A percentile compares a stretch with the other conserved stretches of the same genome.
Evolutionary conservation across 2,888 invertebrate species (phyloP).

Genomic region (Tillus elongatus): DNA sequence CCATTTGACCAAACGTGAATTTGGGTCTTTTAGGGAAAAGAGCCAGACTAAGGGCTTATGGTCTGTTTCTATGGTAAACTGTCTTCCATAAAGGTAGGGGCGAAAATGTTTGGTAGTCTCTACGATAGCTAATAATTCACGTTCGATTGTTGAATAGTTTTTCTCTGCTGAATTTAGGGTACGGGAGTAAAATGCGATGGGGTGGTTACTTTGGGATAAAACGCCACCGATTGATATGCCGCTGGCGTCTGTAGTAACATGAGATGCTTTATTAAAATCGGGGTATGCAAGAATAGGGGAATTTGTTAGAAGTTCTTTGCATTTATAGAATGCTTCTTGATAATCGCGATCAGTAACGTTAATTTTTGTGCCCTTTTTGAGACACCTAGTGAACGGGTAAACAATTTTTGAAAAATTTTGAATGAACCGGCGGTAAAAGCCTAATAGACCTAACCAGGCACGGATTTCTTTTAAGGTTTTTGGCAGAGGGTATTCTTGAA

Average conservation of each 20-base stretch:
- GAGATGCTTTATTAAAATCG: conserved; percentile 10
- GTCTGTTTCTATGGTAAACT: too few relatives aligned
- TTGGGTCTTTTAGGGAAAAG: too few relatives aligned
- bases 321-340: conserved; percentile 7
- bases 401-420: conserved; percentile 17
- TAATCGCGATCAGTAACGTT: not conserved
- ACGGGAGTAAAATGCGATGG: conserved; percentile 12
- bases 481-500: conserved; percentile 16
- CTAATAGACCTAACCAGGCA: conserved; percentile 20
- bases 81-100: too few relatives aligned
- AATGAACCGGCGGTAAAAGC: conserved; percentile 20
- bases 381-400: conserved; percentile 18
- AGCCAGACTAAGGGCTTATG: too few relatives aligned
- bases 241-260: conserved; percentile 12
- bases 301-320: conserved; percentile 12
- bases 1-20: too few relatives aligned
- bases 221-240: conserved; percentile 13
- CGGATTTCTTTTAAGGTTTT: conserved; percentile 19
- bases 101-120: too few relatives aligned
- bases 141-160: conserved; percentile 13
- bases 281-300: conserved; percentile 11
- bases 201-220: conserved; percentile 16
- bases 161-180: conserved; percentile 12
- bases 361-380: conserved; percentile 10
- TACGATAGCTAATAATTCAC: conserved; percentile 6